phyloP scores from a whole-genome alignment of 2,888 invertebrate species.

The Epirrhoe alternata region DNA sequence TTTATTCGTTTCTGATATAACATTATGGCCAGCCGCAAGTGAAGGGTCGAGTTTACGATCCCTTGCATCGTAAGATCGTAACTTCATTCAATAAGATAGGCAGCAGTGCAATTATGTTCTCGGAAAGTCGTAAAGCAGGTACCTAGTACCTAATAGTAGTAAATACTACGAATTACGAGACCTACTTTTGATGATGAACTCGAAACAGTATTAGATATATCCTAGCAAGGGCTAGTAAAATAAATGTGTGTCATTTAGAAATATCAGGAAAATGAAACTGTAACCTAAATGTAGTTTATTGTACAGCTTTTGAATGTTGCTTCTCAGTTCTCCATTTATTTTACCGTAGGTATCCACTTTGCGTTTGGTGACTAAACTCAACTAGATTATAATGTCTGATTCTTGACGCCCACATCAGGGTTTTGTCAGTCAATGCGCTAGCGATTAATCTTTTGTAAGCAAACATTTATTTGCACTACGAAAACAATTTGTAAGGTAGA shows the following conservation, averaged over 20 bases:
- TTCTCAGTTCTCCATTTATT: too few relatives aligned
- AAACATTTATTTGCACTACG: conserved; percentile 14
- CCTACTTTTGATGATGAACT: conserved; percentile 4
- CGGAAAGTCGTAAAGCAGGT: conserved; percentile 22
- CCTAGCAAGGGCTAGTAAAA: neutral
- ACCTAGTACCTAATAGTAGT: neutral
- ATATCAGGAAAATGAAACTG: too few relatives aligned
- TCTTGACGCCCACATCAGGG: conserved; percentile 30
- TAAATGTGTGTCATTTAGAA: too few relatives aligned
- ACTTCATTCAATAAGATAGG: conserved; percentile 40
- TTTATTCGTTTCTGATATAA: conserved; percentile 39
- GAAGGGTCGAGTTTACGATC: conserved; percentile 43
- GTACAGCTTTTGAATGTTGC: too few relatives aligned
- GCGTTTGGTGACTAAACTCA: conserved; percentile 13
- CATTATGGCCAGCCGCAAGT: conserved; percentile 37
- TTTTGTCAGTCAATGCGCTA: conserved; percentile 33
- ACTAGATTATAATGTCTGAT: conserved; percentile 22
- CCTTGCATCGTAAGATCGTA: conserved; percentile 39
- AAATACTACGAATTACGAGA: conserved; percentile 14
- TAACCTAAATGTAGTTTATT: too few relatives aligned
- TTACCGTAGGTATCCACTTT: too few relatives aligned
- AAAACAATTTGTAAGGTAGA: conserved; percentile 3
- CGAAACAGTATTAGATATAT: too few relatives aligned
- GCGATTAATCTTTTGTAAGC: conserved; percentile 25
- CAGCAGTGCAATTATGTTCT: conserved; percentile 33